A percentile compares a stretch with the other conserved stretches of the same genome.
phyloP scores from a whole-genome alignment of 2,888 invertebrate genomes.

The Pherbina coryleti region DNA sequence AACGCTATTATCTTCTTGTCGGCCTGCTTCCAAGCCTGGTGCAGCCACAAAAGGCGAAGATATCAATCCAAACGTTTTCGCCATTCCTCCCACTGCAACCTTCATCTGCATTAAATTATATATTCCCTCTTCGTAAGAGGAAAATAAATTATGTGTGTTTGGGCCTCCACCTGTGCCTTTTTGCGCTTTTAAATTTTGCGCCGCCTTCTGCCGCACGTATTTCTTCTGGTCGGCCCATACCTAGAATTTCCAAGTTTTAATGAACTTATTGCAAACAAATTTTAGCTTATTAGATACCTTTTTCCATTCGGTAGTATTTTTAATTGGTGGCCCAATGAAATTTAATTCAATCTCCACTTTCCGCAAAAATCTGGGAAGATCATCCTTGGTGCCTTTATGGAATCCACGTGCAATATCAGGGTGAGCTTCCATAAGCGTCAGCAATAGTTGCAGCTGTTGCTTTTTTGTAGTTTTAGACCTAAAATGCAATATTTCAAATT shows the following conservation, averaged over 20 bases:
- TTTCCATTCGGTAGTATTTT: slow-evolving; percentile 33
- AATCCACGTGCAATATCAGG: slow-evolving; percentile 9
- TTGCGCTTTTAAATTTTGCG: slow-evolving; percentile 15
- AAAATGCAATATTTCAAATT: too few relatives aligned
- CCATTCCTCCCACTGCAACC: slow-evolving; percentile 26
- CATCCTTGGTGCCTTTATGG: slow-evolving; percentile 3
- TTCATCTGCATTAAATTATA: slow-evolving; percentile 37
- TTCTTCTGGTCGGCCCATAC: slow-evolving; percentile 30
- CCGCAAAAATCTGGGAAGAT: slow-evolving; percentile 29
- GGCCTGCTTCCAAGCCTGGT: neutral
- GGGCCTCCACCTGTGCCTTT: slow-evolving; percentile 39
- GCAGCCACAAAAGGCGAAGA: neutral
- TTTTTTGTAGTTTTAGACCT: slow-evolving; percentile 16
- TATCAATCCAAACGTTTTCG: neutral
- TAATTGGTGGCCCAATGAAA: neutral
- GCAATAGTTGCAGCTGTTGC: slow-evolving; percentile 1
- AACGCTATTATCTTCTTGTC: neutral
- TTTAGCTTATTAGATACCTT: slow-evolving; percentile 1
- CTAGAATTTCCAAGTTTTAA: neutral
- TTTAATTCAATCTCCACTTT: slow-evolving; percentile 29
- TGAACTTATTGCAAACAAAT: neutral
- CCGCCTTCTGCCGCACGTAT: slow-evolving; percentile 32
- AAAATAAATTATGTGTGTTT: slow-evolving; percentile 23
- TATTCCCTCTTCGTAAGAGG: slow-evolving; percentile 24
- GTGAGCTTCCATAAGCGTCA: slow-evolving; percentile 9